phyloP scores from a whole-genome alignment of 2,797 vertebrate species.

The Silurus aristotelis region DNA sequence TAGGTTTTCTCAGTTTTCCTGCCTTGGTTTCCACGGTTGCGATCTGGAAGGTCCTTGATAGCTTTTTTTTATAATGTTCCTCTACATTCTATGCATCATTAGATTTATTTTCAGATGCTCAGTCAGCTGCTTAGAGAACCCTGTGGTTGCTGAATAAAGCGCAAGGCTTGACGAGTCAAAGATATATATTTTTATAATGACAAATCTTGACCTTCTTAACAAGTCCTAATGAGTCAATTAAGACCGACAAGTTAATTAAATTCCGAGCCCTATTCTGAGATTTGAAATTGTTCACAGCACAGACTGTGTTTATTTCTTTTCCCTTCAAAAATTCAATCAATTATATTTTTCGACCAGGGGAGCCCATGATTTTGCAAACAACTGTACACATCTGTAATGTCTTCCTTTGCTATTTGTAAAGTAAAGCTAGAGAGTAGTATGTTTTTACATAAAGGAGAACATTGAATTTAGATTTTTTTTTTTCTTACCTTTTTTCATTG shows the following conservation, averaged over 20 bases:
- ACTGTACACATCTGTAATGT: background rate
- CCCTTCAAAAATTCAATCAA: background rate
- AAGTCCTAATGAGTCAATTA: background rate
- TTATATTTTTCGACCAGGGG: background rate
- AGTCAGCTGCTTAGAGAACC: background rate
- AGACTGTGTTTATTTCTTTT: background rate
- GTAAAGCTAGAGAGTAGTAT: background rate
- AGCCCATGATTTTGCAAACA: background rate
- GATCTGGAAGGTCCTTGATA: background rate
- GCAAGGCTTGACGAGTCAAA: background rate
- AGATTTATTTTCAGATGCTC: background rate
- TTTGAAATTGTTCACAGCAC: background rate
- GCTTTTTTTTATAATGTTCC: background rate
- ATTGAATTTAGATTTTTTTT: background rate
- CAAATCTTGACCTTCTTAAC: background rate
- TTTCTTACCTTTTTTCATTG: background rate
- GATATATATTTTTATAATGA: conserved; percentile 1
- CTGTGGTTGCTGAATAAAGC: background rate
- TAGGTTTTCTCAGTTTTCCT: background rate
- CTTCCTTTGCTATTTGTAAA: background rate
- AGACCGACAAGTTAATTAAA: background rate
- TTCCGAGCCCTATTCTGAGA: background rate
- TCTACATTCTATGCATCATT: background rate
- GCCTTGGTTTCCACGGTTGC: background rate
- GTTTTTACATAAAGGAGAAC: background rate